A percentile compares a stretch with the other conserved stretches of the same genome.
phyloP scores from a whole-genome alignment of 2,113 vertebrate species.

The Tauraco erythrolophus region DNA sequence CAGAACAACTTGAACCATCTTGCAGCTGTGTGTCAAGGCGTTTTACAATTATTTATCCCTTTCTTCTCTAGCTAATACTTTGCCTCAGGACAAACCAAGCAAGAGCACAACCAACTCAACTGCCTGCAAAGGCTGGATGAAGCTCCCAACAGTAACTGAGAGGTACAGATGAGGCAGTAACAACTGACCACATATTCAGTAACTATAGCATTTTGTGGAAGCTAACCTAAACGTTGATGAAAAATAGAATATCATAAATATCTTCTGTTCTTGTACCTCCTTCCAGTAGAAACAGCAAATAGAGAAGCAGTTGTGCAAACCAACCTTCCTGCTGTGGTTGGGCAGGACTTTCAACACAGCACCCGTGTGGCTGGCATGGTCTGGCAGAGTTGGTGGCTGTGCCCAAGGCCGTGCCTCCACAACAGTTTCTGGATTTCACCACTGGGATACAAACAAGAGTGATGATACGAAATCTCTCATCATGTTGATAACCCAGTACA shows the following conservation, averaged over 20 bases:
- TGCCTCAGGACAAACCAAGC: background rate
- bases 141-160: no score
- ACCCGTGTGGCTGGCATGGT: accelerated
- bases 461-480: background rate
- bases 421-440: background rate
- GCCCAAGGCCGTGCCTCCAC: background rate
- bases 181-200: background rate
- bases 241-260: background rate
- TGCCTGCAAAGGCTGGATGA: background rate
- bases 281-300: background rate
- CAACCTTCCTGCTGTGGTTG: no score
- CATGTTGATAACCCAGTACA: background rate
- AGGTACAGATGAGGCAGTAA: background rate
- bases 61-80: background rate
- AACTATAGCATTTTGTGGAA: background rate
- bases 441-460: background rate
- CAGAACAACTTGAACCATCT: background rate
- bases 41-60: background rate
- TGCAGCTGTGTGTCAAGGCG: background rate
- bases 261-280: no score
- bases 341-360: accelerated
- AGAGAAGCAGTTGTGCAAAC: background rate
- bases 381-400: no score
- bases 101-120: background rate
- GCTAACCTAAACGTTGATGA: background rate